phyloP scores from a whole-genome alignment of 53 echinoderm and acorn worm species.

The Holothuria leucospilota region DNA sequence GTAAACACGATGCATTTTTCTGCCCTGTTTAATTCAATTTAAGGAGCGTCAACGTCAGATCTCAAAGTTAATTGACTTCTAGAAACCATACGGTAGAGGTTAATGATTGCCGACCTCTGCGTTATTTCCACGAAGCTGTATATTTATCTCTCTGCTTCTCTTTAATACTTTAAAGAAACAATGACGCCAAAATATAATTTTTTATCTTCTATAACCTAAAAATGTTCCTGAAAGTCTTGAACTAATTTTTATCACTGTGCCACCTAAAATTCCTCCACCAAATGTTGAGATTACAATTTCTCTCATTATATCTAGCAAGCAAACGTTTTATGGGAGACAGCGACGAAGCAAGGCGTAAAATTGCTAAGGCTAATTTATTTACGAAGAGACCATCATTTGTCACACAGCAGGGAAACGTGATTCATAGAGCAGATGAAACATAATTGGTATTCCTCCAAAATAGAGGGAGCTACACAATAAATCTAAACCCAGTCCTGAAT shows the following conservation, averaged over 20 bases:
- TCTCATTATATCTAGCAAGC: constrained; percentile 6
- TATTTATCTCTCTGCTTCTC: too few relatives aligned
- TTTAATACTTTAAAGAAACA: neutral
- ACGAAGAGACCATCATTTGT: constrained; percentile 9
- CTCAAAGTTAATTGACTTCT: constrained; percentile 38
- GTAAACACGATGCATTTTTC: constrained; percentile 14
- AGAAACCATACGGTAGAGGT: neutral
- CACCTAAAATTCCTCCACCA: constrained; percentile 17
- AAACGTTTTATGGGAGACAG: constrained; percentile 38
- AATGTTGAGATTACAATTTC: constrained; percentile 17
- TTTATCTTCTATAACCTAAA: neutral
- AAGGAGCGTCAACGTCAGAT: constrained; percentile 8
- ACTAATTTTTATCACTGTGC: constrained; percentile 30
- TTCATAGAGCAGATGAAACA: too few relatives aligned
- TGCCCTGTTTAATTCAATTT: constrained; percentile 23
- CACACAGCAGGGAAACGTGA: too few relatives aligned
- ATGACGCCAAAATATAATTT: neutral
- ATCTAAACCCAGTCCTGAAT: too few relatives aligned
- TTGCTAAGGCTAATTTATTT: constrained; percentile 31
- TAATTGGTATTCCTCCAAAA: too few relatives aligned
- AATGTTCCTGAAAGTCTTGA: constrained; percentile 7
- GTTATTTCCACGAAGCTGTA: neutral
- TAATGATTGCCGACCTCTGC: constrained; percentile 3
- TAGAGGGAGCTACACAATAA: too few relatives aligned
- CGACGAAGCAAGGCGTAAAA: constrained; percentile 28